phyloP scores from a whole-genome alignment of 2,888 invertebrate species.

The Pasiphila rectangulata region DNA sequence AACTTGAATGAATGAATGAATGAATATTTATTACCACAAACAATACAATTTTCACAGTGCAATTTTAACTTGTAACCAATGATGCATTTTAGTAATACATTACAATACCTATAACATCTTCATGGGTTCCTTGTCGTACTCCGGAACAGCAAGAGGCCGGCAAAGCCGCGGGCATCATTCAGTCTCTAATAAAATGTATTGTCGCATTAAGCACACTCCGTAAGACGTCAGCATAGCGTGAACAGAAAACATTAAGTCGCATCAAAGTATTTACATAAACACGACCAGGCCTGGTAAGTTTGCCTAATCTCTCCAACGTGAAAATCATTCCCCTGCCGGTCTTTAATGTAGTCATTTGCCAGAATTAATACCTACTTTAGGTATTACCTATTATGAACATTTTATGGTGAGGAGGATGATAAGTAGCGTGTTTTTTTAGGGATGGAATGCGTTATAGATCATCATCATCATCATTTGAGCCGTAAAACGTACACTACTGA shows the following conservation, averaged over 20 bases:
- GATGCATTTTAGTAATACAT: too few species aligned
- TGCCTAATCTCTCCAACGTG: slow-evolving; percentile 42
- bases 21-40: too few species aligned
- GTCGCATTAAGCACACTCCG: neutral
- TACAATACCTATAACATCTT: too few species aligned
- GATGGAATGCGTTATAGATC: too few species aligned
- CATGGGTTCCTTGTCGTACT: too few species aligned
- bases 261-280: slow-evolving; percentile 50
- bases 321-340: slow-evolving; percentile 35
- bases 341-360: slow-evolving; percentile 28
- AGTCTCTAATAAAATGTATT: neutral
- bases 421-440: slow-evolving; percentile 4
- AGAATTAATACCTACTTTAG: slow-evolving; percentile 21
- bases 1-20: too few species aligned
- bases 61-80: too few species aligned
- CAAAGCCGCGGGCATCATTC: too few species aligned
- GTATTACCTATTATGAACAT: slow-evolving; percentile 30
- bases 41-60: too few species aligned
- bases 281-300: slow-evolving; percentile 40
- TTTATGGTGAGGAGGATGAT: slow-evolving; percentile 15
- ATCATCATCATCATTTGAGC: too few species aligned
- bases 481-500: too few species aligned
- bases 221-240: slow-evolving; percentile 38
- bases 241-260: slow-evolving; percentile 39
- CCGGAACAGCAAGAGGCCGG: too few species aligned